Conservation (phyloP, 2,888 invertebrate species). For the Protophormia terraenovae region DNA sequence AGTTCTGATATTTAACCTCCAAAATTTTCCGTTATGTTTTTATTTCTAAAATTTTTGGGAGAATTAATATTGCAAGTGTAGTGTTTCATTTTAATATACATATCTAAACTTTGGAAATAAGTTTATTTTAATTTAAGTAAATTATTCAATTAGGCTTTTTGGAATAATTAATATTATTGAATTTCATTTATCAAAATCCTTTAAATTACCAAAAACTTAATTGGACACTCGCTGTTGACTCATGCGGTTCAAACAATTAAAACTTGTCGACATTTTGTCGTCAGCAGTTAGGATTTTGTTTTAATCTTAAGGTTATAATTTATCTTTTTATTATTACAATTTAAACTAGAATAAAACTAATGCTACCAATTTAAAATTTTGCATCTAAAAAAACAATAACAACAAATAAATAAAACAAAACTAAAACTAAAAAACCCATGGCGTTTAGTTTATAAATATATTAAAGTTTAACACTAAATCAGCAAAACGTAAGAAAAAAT, state of each 20-base stretch:
- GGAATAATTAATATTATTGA: no score
- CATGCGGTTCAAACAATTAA: constrained; percentile 68
- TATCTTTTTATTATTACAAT: neutral
- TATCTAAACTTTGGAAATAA: no score
- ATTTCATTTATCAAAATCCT: neutral
- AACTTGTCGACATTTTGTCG: constrained; percentile 70
- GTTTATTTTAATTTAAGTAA: no score
- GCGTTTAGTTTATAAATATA: constrained; percentile 61
- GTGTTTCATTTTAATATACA: no score
- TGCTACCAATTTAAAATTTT: constrained; percentile 39
- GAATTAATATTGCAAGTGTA: no score
- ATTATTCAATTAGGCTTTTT: no score
- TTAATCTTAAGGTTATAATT: neutral
- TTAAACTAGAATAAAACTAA: constrained; percentile 44
- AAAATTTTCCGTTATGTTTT: no score
- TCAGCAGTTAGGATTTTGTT: constrained; percentile 46
- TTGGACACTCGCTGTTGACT: neutral
- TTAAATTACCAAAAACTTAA: neutral
- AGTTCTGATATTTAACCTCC: no score
- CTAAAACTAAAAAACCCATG: constrained; percentile 43
- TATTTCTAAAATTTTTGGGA: no score
- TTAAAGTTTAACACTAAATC: constrained; percentile 30
- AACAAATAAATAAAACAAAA: constrained; percentile 23
- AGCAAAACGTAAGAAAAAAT: constrained; percentile 10
- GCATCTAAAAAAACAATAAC: neutral